These are phyloP conservation scores for Dipodomys merriami DNA, from an alignment of 2,113 vertebrate species.

Conservation along the genomic window DNA sequence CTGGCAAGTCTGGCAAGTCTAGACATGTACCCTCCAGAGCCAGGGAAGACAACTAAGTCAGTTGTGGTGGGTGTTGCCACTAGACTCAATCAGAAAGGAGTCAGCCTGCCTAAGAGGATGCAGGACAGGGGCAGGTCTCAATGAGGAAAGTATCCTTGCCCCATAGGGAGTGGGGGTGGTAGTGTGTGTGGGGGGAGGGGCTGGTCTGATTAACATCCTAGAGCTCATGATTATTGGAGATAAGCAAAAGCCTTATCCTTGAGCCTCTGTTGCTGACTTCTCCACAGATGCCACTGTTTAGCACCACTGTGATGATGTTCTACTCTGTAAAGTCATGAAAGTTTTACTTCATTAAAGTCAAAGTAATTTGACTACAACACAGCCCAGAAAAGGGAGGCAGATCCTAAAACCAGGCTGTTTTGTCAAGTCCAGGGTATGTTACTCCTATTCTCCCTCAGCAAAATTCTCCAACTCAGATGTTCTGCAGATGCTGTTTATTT, in stretches of 20 bases:
- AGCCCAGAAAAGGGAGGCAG: background rate
- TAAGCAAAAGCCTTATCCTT: background rate
- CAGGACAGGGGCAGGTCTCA: background rate
- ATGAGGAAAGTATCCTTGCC: background rate
- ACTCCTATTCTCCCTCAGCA: background rate
- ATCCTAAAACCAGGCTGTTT: background rate
- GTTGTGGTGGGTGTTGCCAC: background rate
- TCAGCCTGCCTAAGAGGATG: background rate
- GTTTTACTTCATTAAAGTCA: background rate
- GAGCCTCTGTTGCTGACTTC: background rate
- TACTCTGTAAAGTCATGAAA: background rate
- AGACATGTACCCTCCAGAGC: background rate
- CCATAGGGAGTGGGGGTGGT: too few relatives aligned
- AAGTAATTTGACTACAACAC: background rate
- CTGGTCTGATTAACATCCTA: background rate
- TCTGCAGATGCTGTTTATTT: fast-evolving
- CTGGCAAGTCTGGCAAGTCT: background rate
- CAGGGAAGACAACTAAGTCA: background rate
- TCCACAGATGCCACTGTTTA: background rate
- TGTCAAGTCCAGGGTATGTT: background rate
- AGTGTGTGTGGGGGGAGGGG: too few relatives aligned
- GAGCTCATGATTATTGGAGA: background rate
- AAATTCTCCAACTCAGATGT: background rate
- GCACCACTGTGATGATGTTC: background rate
- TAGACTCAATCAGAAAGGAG: background rate